phyloP scores from a whole-genome alignment of 2,888 invertebrate species.

The Steromphala cineraria region DNA sequence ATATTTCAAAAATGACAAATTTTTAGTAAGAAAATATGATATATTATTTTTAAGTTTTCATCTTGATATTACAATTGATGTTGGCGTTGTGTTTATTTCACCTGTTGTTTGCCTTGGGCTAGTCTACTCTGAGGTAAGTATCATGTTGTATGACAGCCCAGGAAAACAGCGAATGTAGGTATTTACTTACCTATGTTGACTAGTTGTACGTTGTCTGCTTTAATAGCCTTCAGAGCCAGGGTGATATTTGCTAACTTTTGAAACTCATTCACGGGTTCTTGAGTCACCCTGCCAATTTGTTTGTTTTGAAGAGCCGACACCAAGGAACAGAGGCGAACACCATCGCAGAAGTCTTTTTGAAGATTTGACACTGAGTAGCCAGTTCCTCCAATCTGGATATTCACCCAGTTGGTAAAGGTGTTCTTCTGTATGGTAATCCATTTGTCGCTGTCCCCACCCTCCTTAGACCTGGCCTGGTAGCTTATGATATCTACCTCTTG shows the following conservation, averaged over 20 bases:
- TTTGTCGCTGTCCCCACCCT: conserved; percentile 93
- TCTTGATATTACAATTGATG: too few relatives aligned
- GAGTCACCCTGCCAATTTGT: conserved; percentile 77
- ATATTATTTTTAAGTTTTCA: too few relatives aligned
- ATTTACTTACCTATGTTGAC: conserved; percentile 92
- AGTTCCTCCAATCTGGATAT: conserved; percentile 80
- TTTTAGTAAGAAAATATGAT: too few relatives aligned
- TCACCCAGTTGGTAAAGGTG: conserved; percentile 98
- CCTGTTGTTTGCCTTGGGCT: neutral
- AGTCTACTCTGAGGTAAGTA: neutral
- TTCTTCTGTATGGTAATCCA: conserved; percentile 84
- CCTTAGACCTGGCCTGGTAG: conserved; percentile 86
- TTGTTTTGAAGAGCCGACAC: conserved; percentile 92
- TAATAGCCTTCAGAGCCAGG: conserved; percentile 93
- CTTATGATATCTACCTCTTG: conserved; percentile 39
- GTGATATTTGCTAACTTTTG: conserved; percentile 97
- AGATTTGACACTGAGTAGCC: conserved; percentile 85
- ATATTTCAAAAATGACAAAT: too few relatives aligned
- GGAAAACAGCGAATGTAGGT: neutral
- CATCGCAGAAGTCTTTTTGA: conserved; percentile 91
- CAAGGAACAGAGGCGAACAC: conserved; percentile 91
- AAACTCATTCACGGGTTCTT: conserved; percentile 93
- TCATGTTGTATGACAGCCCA: neutral
- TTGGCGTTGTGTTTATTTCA: neutral
- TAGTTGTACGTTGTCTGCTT: conserved; percentile 96